Base-by-base conservation (phyloP, 2,888 invertebrate genomes). In the Ecliptopera silaceata region DNA sequence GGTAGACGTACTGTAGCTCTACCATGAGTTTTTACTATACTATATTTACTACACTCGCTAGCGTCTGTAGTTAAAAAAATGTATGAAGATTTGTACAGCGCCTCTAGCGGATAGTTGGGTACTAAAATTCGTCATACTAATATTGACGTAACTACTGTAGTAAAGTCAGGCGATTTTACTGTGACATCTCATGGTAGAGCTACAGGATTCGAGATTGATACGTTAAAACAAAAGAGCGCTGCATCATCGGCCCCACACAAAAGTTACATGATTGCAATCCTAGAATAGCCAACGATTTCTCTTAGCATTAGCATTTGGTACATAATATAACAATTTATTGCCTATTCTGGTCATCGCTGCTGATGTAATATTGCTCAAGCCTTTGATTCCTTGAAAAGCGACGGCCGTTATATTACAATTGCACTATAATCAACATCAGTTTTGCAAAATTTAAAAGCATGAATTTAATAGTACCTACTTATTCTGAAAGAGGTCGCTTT, bases 301-400 rank as follows among this genome's bases (percentile, higher is more conserved):
- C 55, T 17, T 46, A 36, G 17, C 46, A 56, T 46, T 43, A 52
- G 49, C 17, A 49, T 53, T 49, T 34, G 32, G 42, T 51, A 42
- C 44, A 47, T 47, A 46, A 22, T 56, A 47, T 44, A 26, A 12
- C 42, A 48, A 48, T 57, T 38, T 52, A 57, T 44, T 48, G 32
- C 53, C 49, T 20, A 58, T 53, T 53, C 58, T 58, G 52, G 41
- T 39, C 55, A 44, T 45, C 43, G 55, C 31, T 13, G 22, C 15
- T 61, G 58, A 62, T 56, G 59, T 46, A 61, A 61, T 31, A 17
- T 42, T 20, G 22, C 38, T 17, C n/a, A 15, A 29, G 48, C 18
- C 5, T 38, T 26, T 11, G 29, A 18, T 29, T 48, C 12, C 12
- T 12, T 12, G 10, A 13, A 1, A 39, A 29, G 10, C 11, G 11